Evolutionary conservation across 1,140 invertebrate species (phyloP), one percentile per base, ranked within the genome.

Genomic region (Drosophila teissieri): DNA sequence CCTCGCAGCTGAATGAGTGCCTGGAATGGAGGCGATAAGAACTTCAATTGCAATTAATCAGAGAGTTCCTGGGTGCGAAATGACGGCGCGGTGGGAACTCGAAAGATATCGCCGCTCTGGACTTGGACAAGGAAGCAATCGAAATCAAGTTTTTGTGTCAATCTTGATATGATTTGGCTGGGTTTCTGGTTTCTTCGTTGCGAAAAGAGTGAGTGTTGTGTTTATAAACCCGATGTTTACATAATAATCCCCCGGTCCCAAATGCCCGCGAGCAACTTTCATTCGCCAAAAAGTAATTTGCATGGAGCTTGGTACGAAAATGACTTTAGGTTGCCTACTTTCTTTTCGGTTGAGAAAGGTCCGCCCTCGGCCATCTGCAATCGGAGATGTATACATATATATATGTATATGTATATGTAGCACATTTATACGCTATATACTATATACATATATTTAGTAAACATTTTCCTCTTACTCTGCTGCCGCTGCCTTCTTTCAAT

Each of bases 341-440:
- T 85, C 81, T 85, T 85, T 85, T 85, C 42, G 36, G 64, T 85
- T 85, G 82, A 69, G 82, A 86, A 85, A 85, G 81, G 81, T 85
- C 82, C 75, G 67, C 45, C 48, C 58, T 51, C 37, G 31, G 49
- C 57, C 52, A 63, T 61, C 45, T 49, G 40, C 36, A 54, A 54
- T 22, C 40, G 36, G 31, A 31, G 31, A 31, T 31, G 31, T 31
- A 5, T 39, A 39, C 4, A 14, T 14, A 6, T 15, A 8, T 8
- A 42, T 42, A n/a, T 6, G 3, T 24, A 24, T 24, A 5, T 24
- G 4, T 24, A 5, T 24, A 24, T 24, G 22, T 19, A 19, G 19
- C 19, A 19, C 19, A 19, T 19, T 19, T 19, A 19, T 19, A 19
- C 19, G 2, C 1, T 19, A 19, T 15, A n/a, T 27, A 27, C 27